Percentiles rank a stretch among this genome's conserved stretches.
phyloP scores from a whole-genome alignment of 2,113 vertebrate genomes.

The Ameiurus melas region DNA sequence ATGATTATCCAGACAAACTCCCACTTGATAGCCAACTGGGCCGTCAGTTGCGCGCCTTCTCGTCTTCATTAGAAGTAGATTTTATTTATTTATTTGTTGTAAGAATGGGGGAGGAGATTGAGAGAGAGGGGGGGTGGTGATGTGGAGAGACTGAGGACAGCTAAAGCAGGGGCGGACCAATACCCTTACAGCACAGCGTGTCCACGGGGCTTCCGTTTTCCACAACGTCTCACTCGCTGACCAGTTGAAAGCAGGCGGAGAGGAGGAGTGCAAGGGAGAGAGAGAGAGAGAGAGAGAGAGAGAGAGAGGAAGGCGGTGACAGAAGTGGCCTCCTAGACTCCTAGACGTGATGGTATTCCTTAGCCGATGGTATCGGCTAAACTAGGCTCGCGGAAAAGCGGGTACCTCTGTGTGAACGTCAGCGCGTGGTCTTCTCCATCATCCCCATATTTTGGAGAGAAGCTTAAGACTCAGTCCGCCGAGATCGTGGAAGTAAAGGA shows the following conservation, averaged over 20 bases:
- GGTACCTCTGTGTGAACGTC: conserved; percentile 51
- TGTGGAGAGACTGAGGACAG: conserved; percentile 55
- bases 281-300: conserved; percentile 39
- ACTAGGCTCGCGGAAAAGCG: conserved; percentile 53
- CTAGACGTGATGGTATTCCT: conserved; percentile 59
- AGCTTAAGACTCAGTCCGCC: neutral
- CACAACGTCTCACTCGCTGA: conserved; percentile 54
- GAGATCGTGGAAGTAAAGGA: conserved; percentile 2
- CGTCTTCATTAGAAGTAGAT: neutral
- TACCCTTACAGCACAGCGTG: conserved; percentile 67
- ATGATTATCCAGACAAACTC: neutral
- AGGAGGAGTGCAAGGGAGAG: conserved; percentile 50
- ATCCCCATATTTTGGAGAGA: neutral
- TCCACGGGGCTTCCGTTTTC: conserved; percentile 72
- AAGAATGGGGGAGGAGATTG: neutral
- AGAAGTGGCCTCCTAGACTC: conserved; percentile 70
- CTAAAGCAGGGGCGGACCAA: conserved; percentile 63
- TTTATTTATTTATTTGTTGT: neutral
- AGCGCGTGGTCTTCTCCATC: neutral
- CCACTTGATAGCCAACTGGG: neutral
- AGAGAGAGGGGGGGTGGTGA: conserved; percentile 9
- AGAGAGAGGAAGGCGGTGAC: conserved; percentile 67
- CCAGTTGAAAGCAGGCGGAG: conserved; percentile 62
- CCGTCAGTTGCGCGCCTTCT: neutral
- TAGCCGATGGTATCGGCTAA: conserved; percentile 45